Conservation (phyloP, 2,888 invertebrate species). For the Drosophila paranaensis region DNA sequence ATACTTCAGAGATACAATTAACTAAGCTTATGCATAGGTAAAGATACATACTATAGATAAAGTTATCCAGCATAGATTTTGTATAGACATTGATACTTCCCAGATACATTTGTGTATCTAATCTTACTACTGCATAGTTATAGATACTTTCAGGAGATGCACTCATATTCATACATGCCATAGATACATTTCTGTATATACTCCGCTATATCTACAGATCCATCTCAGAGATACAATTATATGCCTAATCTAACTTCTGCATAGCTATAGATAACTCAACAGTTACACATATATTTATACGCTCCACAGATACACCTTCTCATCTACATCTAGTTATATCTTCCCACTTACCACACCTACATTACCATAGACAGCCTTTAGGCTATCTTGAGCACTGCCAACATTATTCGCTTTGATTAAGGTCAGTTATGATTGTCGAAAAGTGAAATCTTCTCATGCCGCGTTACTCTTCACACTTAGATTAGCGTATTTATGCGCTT, state of each 20-base stretch:
- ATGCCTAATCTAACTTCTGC: not conserved
- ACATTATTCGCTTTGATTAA: conserved; percentile 68
- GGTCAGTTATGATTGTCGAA: conserved; percentile 70
- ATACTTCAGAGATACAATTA: not conserved
- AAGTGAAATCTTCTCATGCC: conserved; percentile 63
- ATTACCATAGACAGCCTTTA: conserved; percentile 14
- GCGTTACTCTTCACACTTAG: conserved; percentile 22
- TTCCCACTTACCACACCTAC: not conserved
- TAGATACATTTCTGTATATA: not conserved
- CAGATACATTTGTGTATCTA: not conserved
- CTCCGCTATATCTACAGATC: not conserved
- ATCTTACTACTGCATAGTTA: not conserved
- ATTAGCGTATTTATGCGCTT: not conserved
- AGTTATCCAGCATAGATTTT: too few relatives aligned
- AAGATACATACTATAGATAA: not conserved
- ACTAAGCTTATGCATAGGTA: not conserved
- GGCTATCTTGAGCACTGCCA: conserved; percentile 45
- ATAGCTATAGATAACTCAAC: too few relatives aligned
- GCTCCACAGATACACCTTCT: not conserved
- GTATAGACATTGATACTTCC: not conserved
- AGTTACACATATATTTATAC: not conserved
- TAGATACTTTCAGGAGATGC: not conserved
- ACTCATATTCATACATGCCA: too few relatives aligned
- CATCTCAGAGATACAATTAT: too few relatives aligned
- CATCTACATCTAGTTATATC: not conserved